Percentiles rank a stretch among this genome's conserved stretches.
Evolutionary conservation across 2,888 invertebrate genomes (phyloP).

Genomic region (Cryptops parisi): DNA sequence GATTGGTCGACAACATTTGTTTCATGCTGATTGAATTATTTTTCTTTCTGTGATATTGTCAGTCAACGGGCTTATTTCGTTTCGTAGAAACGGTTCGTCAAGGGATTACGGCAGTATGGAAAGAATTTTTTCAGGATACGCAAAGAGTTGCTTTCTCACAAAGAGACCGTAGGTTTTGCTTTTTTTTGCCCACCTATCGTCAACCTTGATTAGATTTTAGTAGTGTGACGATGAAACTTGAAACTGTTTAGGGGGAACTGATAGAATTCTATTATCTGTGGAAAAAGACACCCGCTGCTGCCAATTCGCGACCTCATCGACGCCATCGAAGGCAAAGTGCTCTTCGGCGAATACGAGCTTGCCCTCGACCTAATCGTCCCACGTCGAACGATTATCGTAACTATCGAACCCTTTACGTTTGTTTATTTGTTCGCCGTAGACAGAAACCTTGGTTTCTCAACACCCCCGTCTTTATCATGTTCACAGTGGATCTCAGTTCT

Average conservation of each 20-base stretch:
- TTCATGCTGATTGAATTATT: neutral
- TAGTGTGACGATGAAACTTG: neutral
- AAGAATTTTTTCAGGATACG: conserved; percentile 98
- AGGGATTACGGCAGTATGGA: conserved; percentile 94
- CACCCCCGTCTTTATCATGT: neutral
- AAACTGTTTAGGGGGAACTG: conserved; percentile 58
- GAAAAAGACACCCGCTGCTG: conserved; percentile 98
- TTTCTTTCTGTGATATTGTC: neutral
- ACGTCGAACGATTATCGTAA: conserved; percentile 33
- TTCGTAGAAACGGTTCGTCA: conserved; percentile 79
- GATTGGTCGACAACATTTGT: too few relatives aligned
- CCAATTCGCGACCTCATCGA: conserved; percentile 87
- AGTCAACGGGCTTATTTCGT: conserved; percentile 13
- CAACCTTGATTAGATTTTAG: conserved; percentile 51
- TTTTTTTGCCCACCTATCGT: too few relatives aligned
- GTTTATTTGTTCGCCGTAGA: neutral
- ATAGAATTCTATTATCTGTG: conserved; percentile 98
- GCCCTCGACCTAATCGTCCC: conserved; percentile 26
- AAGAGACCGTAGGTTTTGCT: conserved; percentile 94
- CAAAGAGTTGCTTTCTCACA: conserved; percentile 89
- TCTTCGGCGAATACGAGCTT: conserved; percentile 53
- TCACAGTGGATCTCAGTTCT: conserved; percentile 44
- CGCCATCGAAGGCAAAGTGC: conserved; percentile 68
- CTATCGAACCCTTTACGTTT: too few relatives aligned
- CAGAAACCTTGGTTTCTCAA: neutral